Base-by-base conservation (phyloP, 2,888 invertebrate species). In the Spilarctia lutea region DNA sequence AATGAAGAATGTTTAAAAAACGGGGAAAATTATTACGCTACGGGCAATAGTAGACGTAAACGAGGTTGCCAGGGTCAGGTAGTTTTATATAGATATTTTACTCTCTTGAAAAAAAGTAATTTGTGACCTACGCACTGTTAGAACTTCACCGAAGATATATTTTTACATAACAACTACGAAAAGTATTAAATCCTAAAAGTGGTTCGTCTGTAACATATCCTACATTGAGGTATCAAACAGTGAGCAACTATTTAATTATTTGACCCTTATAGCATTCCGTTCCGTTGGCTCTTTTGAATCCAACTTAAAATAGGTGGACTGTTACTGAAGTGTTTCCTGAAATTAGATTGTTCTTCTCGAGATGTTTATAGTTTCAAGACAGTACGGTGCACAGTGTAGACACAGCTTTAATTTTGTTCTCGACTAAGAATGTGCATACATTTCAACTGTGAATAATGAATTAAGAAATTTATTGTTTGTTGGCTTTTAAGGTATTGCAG, bases 181-280 rank as follows among this genome's bases (percentile, higher is more conserved):
- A 48, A 48, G 20, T 7, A 20, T 48, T 0, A 6, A 48, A 3
- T 24, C 24, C 69, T 30, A 71, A 73, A 68, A 48, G 68, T 71
- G 27, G 73, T 56, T n/a, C 65, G 68, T 80, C 76, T 80, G 65
- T 68, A 79, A 77, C 70, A 52, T 66, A 78, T 65, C 72, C 84
- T 69, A 72, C 72, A 66, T 79, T 75, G 63, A 81, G 76, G 81
- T 76, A 81, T 81, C 83, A 83, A 85, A 84, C 85, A 85, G 83
- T 85, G 85, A 83, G 83, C 85, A 89, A 89, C 87, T 88, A 89
- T 89, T 89, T 88, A 89, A 89, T 89, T 89, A 88, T 88, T 84
- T 85, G 83, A 80, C 85, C 87, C 82, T 85, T 78, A 76, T 71
- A 84, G 75, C 68, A 81, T 86, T 88, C 87, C 87, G 83, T 81